A percentile compares a stretch with the other conserved stretches of the same genome.
These are phyloP conservation scores for Chrysolina americana DNA, from an alignment of 2,888 invertebrate species.

Conservation along the genomic window DNA sequence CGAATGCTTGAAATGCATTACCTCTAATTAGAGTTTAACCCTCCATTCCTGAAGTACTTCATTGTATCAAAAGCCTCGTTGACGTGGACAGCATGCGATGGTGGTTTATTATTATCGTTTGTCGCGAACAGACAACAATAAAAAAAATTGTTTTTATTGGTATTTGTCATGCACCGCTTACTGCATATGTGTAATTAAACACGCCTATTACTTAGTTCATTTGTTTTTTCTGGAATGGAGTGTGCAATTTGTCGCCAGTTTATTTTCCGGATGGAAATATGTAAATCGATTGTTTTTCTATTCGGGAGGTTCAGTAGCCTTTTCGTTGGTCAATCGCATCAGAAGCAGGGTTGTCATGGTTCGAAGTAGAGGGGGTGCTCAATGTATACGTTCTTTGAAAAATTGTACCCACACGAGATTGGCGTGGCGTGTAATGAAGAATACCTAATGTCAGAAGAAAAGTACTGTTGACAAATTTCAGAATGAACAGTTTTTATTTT, in stretches of 20 bases:
- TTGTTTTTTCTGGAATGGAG: conserved; percentile 24
- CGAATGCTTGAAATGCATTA: conserved; percentile 38
- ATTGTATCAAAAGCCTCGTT: conserved; percentile 20
- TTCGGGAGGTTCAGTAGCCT: conserved; percentile 1
- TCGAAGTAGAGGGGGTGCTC: too few relatives aligned
- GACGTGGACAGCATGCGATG: conserved; percentile 27
- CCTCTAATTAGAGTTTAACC: conserved; percentile 14
- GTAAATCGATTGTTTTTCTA: conserved; percentile 8
- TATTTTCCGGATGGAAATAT: conserved; percentile 11
- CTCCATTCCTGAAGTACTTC: conserved; percentile 13
- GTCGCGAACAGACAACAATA: conserved; percentile 25
- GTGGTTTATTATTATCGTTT: conserved; percentile 22
- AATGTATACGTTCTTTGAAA: too few relatives aligned
- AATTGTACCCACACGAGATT: too few relatives aligned
- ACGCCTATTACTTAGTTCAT: conserved; percentile 33
- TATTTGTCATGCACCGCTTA: conserved; percentile 34
- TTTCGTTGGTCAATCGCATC: background rate
- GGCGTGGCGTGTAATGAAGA: too few relatives aligned
- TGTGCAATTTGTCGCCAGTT: conserved; percentile 21
- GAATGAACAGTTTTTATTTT: too few relatives aligned
- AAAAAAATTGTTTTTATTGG: conserved; percentile 24
- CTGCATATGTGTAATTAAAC: conserved; percentile 37
- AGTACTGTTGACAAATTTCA: too few relatives aligned
- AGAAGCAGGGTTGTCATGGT: too few relatives aligned
- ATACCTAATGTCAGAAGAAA: too few relatives aligned